Percentiles rank a stretch among this genome's conserved stretches.
Conservation (phyloP, 2,888 invertebrate species). For the Epistrophe eligans region DNA sequence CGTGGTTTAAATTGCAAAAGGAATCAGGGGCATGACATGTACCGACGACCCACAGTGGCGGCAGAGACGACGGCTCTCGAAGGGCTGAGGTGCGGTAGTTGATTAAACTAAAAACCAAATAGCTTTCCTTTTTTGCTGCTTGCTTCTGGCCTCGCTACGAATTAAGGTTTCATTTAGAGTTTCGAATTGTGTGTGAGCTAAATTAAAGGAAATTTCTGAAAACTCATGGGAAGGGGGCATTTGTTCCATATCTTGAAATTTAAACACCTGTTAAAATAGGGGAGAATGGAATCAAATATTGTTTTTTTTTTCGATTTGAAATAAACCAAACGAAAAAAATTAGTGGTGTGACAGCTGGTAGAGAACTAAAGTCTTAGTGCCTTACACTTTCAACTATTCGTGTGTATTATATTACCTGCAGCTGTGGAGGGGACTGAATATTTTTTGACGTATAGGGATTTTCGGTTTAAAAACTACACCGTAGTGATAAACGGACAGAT, state of each 20-base stretch:
- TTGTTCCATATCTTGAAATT: slow-evolving; percentile 13
- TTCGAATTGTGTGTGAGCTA: slow-evolving; percentile 34
- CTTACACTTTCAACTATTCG: no score
- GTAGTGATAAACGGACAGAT: no score
- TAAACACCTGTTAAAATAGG: neutral
- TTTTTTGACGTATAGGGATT: no score
- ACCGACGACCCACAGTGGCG: neutral
- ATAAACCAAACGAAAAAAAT: no score
- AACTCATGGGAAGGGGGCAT: slow-evolving; percentile 23
- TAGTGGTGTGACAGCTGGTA: no score
- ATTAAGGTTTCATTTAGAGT: neutral
- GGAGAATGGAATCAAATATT: neutral
- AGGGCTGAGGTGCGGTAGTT: slow-evolving; percentile 39
- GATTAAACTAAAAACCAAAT: slow-evolving; percentile 64
- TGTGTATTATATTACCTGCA: no score
- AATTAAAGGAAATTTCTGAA: slow-evolving; percentile 52
- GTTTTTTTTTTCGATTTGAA: no score
- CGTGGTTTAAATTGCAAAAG: slow-evolving; percentile 61
- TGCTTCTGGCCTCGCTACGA: neutral
- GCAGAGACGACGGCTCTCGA: neutral
- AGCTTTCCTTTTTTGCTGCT: slow-evolving; percentile 29
- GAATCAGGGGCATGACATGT: slow-evolving; percentile 47
- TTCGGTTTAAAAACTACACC: no score
- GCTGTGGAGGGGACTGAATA: no score
- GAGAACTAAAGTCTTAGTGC: no score